A percentile compares a stretch with the other conserved stretches of the same genome.
These are phyloP conservation scores for Watsonalla cultraria DNA, from an alignment of 2,888 invertebrate species.

Conservation along the genomic window DNA sequence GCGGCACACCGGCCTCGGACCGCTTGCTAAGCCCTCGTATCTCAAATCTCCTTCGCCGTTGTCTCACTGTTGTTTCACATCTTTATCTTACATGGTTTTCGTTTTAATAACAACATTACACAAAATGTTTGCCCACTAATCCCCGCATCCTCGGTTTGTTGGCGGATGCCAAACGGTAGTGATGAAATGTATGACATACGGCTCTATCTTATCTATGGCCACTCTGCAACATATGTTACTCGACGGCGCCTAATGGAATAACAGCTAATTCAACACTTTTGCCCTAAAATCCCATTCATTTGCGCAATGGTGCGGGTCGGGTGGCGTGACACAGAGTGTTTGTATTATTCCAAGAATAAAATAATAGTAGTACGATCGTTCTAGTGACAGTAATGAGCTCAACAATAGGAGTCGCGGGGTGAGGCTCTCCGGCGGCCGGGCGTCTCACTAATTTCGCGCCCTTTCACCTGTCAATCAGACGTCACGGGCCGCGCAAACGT, in stretches of 20 bases:
- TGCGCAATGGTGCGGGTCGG: constrained; percentile 34
- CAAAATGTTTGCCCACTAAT: constrained; percentile 63
- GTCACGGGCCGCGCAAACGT: constrained; percentile 45
- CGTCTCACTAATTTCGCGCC: constrained; percentile 66
- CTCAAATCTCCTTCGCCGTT: constrained; percentile 52
- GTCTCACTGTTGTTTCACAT: constrained; percentile 53
- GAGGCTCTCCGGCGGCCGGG: constrained; percentile 28
- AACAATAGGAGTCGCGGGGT: constrained; percentile 29
- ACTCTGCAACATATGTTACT: constrained; percentile 72
- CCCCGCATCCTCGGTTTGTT: constrained; percentile 61
- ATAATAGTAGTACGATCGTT: constrained; percentile 24
- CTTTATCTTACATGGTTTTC: constrained; percentile 60
- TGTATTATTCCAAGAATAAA: constrained; percentile 14
- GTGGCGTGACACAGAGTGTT: constrained; percentile 50
- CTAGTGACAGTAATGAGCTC: constrained; percentile 34
- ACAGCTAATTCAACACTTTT: constrained; percentile 66
- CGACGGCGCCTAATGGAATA: constrained; percentile 63
- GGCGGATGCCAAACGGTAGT: constrained; percentile 73
- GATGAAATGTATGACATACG: constrained; percentile 70
- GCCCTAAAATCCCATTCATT: constrained; percentile 57
- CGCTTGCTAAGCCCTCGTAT: constrained; percentile 41
- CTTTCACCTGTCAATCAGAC: constrained; percentile 74
- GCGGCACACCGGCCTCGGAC: constrained; percentile 5
- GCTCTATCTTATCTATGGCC: constrained; percentile 74
- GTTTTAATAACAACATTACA: constrained; percentile 59